These are phyloP conservation scores for Archips xylosteana DNA, from an alignment of 2,888 invertebrate genomes.

Conservation along the genomic window DNA sequence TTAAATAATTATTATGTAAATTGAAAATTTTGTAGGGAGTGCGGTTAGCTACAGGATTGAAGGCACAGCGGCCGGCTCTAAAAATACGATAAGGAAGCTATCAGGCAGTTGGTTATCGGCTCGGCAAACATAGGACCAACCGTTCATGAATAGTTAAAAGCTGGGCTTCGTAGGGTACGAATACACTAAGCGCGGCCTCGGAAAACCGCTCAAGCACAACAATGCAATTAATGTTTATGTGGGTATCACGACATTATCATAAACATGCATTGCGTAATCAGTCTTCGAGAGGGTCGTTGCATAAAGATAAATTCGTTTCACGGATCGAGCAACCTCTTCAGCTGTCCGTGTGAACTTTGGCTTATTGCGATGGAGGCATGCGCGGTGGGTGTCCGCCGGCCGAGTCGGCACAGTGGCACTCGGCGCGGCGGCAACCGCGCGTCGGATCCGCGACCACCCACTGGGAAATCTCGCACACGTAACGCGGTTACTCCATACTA, in stretches of 20 bases:
- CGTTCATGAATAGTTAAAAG: slow-evolving; percentile 75
- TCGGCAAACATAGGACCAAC: slow-evolving; percentile 63
- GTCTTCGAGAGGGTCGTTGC: slow-evolving; percentile 61
- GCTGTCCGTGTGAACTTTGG: slow-evolving; percentile 73
- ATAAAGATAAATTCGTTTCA: slow-evolving; percentile 71
- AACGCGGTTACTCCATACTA: slow-evolving; percentile 55
- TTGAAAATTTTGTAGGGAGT: slow-evolving; percentile 13
- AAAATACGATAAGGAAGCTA: slow-evolving; percentile 70
- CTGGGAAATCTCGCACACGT: slow-evolving; percentile 67
- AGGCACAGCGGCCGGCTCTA: slow-evolving; percentile 54
- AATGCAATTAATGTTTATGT: slow-evolving; percentile 35
- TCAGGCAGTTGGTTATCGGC: slow-evolving; percentile 65
- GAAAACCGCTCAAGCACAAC: slow-evolving; percentile 27
- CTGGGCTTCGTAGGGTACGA: slow-evolving; percentile 56
- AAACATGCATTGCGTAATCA: slow-evolving; percentile 45
- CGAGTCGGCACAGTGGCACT: slow-evolving; percentile 66
- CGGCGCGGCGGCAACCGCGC: slow-evolving; percentile 63
- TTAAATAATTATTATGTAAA: neutral
- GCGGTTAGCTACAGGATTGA: slow-evolving; percentile 38
- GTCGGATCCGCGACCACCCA: slow-evolving; percentile 47
- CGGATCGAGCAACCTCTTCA: slow-evolving; percentile 63
- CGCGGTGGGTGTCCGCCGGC: slow-evolving; percentile 64
- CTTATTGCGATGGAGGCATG: slow-evolving; percentile 76
- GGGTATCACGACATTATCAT: slow-evolving; percentile 32
- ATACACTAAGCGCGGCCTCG: slow-evolving; percentile 47